Evolutionary conservation across 2,888 invertebrate genomes (phyloP).

Genomic region (Falcaria lacertinaria): DNA sequence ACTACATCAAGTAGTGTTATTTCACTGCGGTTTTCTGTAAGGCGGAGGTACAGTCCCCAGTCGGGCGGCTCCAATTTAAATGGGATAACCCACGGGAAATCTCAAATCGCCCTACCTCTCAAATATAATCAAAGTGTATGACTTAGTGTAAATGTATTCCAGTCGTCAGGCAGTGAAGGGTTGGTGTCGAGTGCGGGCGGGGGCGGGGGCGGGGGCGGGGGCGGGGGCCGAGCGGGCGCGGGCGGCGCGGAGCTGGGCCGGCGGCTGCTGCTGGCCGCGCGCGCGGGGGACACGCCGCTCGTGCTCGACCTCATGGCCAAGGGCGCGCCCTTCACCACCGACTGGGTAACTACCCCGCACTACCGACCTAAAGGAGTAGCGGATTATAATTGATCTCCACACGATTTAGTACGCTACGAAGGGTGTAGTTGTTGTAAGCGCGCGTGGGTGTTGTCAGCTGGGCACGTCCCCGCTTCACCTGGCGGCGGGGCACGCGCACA

Average conservation of each 20-base stretch:
- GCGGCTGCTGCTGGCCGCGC: constrained; percentile 87
- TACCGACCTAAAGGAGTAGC: too few species aligned
- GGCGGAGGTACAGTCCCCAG: too few species aligned
- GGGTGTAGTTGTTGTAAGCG: neutral
- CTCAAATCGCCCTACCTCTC: too few species aligned
- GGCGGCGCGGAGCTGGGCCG: constrained; percentile 90
- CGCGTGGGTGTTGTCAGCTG: constrained; percentile 72
- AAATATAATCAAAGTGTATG: too few species aligned
- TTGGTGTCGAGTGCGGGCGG: too few species aligned
- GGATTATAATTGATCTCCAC: too few species aligned
- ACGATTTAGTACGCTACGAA: neutral
- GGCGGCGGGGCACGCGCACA: constrained; percentile 88
- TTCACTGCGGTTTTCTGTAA: too few species aligned
- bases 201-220: constrained; percentile 5
- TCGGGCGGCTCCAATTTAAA: too few species aligned
- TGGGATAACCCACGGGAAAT: too few species aligned
- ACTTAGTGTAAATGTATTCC: too few species aligned
- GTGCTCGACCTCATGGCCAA: constrained; percentile 89
- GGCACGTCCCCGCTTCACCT: constrained; percentile 95
- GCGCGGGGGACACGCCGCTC: constrained; percentile 87
- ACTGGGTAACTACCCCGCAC: constrained; percentile 88
- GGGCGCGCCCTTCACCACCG: constrained; percentile 95
- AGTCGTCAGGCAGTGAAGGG: too few species aligned
- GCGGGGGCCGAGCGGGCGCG: constrained; percentile 24
- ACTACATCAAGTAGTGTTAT: too few species aligned